These are phyloP conservation scores for Caenorhabditis sp. DNA, from an alignment of 2,888 invertebrate genomes.

Conservation along the genomic window DNA sequence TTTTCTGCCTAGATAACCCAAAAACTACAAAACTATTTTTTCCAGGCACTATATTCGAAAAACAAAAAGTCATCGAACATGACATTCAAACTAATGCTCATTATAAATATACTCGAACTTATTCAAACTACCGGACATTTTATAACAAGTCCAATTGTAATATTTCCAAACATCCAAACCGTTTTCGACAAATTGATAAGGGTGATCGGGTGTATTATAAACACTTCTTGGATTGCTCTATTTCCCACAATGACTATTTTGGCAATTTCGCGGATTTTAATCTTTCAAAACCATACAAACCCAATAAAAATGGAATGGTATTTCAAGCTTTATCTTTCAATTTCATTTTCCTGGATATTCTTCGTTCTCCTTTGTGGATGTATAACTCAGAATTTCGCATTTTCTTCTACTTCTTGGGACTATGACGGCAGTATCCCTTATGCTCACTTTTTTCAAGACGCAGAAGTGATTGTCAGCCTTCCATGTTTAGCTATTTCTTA, in stretches of 20 bases:
- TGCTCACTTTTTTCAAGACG: neutral
- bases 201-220: constrained; percentile 6
- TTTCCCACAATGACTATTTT: neutral
- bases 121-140: constrained; percentile 14
- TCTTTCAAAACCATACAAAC: neutral
- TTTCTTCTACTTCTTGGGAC: neutral
- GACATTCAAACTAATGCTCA: constrained; percentile 13
- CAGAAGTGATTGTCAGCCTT: constrained; percentile 4
- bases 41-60: constrained; percentile 9
- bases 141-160: constrained; percentile 7
- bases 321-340: neutral
- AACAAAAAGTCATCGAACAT: constrained; percentile 9
- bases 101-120: constrained; percentile 13
- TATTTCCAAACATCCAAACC: constrained; percentile 13
- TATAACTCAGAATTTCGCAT: constrained; percentile 1
- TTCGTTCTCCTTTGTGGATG: neutral
- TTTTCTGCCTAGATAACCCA: no score
- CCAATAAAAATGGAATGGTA: neutral
- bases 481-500: constrained; percentile 6
- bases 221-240: neutral
- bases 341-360: neutral
- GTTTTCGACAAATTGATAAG: constrained; percentile 4
- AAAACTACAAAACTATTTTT: no score
- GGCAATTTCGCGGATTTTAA: neutral
- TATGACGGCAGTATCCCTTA: neutral